Conservation (phyloP, 35 echinoderm and acorn worm species). For the Patiria miniata region DNA sequence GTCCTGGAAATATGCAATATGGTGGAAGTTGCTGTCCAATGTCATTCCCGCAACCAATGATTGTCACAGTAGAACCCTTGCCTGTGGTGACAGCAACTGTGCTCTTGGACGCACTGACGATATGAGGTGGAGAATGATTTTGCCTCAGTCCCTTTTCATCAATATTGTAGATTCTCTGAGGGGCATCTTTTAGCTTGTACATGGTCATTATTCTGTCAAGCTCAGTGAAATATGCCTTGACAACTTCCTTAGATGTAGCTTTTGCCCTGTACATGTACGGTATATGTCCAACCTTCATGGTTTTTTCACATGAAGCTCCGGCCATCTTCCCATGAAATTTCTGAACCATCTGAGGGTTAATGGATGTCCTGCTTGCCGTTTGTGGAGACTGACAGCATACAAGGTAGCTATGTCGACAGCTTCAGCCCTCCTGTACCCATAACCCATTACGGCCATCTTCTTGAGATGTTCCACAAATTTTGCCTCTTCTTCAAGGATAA, state of each 20-base stretch:
- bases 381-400: background rate
- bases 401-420: background rate
- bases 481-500: background rate
- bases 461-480: background rate
- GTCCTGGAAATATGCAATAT: slow-evolving; percentile 26
- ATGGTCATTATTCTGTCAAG: background rate
- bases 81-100: background rate
- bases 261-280: too few species aligned
- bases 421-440: background rate
- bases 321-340: background rate
- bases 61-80: background rate
- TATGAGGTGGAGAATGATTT: background rate
- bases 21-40: slow-evolving; percentile 13
- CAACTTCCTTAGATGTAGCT: background rate
- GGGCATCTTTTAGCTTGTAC: background rate
- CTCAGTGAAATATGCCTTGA: background rate
- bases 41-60: background rate
- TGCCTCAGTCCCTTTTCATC: slow-evolving; percentile 5
- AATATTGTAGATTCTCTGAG: background rate
- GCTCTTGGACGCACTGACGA: background rate
- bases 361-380: background rate
- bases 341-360: background rate
- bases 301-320: background rate
- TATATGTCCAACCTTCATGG: background rate
- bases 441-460: background rate